Evolutionary conservation across 2,113 vertebrate species (phyloP), one percentile per base, ranked within the genome.

Genomic region (Drymodes brunneopygia): DNA sequence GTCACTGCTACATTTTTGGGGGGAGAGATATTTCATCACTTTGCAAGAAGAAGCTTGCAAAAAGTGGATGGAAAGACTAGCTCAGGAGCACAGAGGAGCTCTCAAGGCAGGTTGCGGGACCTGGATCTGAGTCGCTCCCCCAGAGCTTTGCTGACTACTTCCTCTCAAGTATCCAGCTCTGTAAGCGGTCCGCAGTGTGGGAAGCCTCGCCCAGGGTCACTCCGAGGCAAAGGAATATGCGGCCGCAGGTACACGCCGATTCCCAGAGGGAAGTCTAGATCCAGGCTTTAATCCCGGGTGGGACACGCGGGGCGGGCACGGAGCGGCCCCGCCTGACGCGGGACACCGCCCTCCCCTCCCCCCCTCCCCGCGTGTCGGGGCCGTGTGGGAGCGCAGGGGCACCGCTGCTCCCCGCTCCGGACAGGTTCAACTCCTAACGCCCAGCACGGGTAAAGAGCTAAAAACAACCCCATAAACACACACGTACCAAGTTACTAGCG

Each of bases 401-500:
- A 4, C 2, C 3, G 42, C 6, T 3, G 25, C 50, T 61, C 3
- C 10, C 15, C 10, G 54, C 40, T 14, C 29, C 21, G 5, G 15
- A 7, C 18, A 9, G 7, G 2, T 6, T 6, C 23, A 3, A 5
- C 4, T 12, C 3, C 10, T 3, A 65, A 2, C 14, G 28, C 16
- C 22, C 36, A 2, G 42, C 7, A 2, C 0, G 44, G 20, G 18
- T 5, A 53, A 40, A 60, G 8, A 31, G 45, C 38, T 20, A 9
- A 45, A 57, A 31, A 51, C 7, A 0, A 38, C 4, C 11, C 25
- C 45, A 12, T 6, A 7, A 45, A 44, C 23, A 33, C 15, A 23
- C 44, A 4, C 44, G 9, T 3, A 2, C 14, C n/a, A 11, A 15
- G 14, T 3, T 7, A 10, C 2, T 18, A 2, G 1, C 16, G 14